Evolutionary conservation across 2,888 invertebrate species (phyloP), one percentile per base, ranked within the genome.

Genomic region (Mellilla xanthometata): DNA sequence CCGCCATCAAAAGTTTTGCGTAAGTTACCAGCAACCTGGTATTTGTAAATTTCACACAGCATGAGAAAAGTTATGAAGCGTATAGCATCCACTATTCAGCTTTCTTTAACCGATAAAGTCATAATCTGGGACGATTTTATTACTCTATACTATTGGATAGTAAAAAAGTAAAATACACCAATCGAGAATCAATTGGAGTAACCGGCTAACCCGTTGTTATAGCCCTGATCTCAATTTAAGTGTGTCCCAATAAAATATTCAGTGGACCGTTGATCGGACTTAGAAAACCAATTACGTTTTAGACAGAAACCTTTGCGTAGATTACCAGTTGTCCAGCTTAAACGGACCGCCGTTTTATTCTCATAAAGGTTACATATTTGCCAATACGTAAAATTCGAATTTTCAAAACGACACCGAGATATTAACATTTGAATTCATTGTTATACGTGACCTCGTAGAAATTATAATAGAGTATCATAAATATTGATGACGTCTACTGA

Each of bases 241-340:
- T 66, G 63, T 62, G 60, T 68, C 59, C 40, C 42, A 40, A 65
- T 77, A 62, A 76, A 79, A 71, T 78, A 78, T 79, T 76, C 77
- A 79, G 45, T 56, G 49, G 48, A 49, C 49, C 63, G 62, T 65
- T 75, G 68, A 76, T 75, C 71, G 71, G 67, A 72, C 75, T 72
- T 72, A 70, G 74, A 65, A 75, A 76, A 74, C 58, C 77, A 74
- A 76, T 77, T 76, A 76, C 63, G 42, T 60, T 66, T 67, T 63
- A 58, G 72, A 72, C 63, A 62, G 58, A 58, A 68, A 60, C 65
- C 65, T 65, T 69, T 66, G 60, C 41, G 42, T 40, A 44, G 49
- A 15, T 30, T 10, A 30, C 41, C 56, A 12, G n/a, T 31, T 41
- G 11, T 54, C 45, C 49, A 12, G 46, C 40, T 52, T 28, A 34